phyloP scores from a whole-genome alignment of 2,888 invertebrate species.

The Parascotia fuliginaria region DNA sequence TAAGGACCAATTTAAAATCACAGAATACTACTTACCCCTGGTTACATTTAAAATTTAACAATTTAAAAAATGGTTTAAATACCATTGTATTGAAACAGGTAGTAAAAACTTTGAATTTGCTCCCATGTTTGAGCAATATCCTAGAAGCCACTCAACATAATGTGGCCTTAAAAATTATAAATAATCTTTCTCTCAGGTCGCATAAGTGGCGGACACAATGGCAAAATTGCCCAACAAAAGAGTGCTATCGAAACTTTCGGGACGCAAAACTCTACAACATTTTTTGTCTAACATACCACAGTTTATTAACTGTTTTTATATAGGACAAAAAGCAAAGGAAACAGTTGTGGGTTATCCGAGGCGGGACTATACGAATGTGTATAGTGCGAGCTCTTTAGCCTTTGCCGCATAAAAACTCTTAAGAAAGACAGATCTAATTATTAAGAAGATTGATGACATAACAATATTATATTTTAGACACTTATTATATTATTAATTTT shows the following conservation, averaged over 20 bases:
- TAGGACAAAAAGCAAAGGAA: constrained; percentile 43
- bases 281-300: constrained; percentile 23
- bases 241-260: constrained; percentile 4
- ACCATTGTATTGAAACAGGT: neutral
- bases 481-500: neutral
- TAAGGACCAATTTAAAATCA: too few species aligned
- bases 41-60: too few species aligned
- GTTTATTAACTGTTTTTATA: constrained; percentile 44
- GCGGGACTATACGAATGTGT: constrained; percentile 27
- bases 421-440: constrained; percentile 12
- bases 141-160: neutral
- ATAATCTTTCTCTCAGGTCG: constrained; percentile 9
- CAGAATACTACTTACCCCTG: too few species aligned
- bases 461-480: neutral
- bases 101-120: neutral
- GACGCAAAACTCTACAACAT: constrained; percentile 18
- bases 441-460: constrained; percentile 24
- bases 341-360: constrained; percentile 38
- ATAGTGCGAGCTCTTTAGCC: constrained; percentile 15
- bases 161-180: neutral
- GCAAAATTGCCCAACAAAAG: constrained; percentile 21
- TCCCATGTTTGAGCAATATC: too few species aligned
- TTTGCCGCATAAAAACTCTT: constrained; percentile 10
- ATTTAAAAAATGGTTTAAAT: too few species aligned
- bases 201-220: constrained; percentile 7